Percentiles rank a stretch among this genome's conserved stretches.
Evolutionary conservation across 2,113 vertebrate species (phyloP).

Genomic region (Theristicus caerulescens): DNA sequence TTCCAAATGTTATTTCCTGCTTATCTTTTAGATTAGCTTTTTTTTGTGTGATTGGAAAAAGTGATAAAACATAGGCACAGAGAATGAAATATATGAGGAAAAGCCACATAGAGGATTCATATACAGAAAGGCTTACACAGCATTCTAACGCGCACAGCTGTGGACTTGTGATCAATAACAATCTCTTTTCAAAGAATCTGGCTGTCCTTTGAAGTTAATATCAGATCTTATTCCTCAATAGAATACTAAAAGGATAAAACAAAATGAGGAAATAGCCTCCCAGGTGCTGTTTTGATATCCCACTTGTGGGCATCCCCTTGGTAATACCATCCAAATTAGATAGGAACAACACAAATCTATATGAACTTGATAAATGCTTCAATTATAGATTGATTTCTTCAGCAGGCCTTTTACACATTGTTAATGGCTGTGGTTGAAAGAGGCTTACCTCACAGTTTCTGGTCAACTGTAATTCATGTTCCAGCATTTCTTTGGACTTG

Average conservation of each 20-base stretch:
- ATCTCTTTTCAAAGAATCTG: slow-evolving; percentile 35
- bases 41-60: neutral
- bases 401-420: neutral
- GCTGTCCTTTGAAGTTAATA: slow-evolving; percentile 37
- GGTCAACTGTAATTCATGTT: neutral
- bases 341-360: slow-evolving; percentile 27
- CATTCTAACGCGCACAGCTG: neutral
- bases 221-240: neutral
- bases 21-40: neutral
- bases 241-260: neutral
- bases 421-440: slow-evolving; percentile 14
- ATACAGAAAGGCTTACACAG: neutral
- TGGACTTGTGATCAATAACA: slow-evolving; percentile 25
- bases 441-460: slow-evolving; percentile 37
- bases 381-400: slow-evolving; percentile 48
- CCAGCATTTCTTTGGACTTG: neutral
- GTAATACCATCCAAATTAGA: slow-evolving; percentile 7
- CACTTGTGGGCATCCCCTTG: neutral
- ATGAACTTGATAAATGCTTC: slow-evolving; percentile 45
- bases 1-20: neutral
- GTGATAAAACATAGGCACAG: neutral
- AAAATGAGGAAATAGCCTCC: slow-evolving; percentile 11
- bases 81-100: neutral
- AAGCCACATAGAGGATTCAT: neutral
- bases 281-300: slow-evolving; percentile 18